Evolutionary conservation across 2,797 vertebrate species (phyloP).

Genomic region (Arctocebus calabarensis): DNA sequence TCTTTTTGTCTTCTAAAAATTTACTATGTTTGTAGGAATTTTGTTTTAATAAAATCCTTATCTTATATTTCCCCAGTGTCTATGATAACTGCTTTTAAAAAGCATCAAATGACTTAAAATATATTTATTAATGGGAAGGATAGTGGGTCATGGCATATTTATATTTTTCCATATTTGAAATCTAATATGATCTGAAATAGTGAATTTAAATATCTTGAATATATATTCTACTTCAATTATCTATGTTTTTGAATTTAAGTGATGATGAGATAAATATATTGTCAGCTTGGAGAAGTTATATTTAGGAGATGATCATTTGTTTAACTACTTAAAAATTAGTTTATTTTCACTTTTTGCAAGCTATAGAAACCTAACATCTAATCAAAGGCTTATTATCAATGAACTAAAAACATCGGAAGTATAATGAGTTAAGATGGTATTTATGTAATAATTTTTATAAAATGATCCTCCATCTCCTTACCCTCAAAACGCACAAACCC

Average conservation of each 20-base stretch:
- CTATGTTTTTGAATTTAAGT: neutral
- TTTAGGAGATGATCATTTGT: neutral
- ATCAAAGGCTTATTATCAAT: neutral
- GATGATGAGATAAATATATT: neutral
- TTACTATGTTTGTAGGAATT: neutral
- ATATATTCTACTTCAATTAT: neutral
- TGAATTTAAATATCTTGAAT: constrained; percentile 8
- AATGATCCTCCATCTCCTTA: neutral
- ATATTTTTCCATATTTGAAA: neutral
- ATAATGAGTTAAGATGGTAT: neutral
- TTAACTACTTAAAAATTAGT: neutral
- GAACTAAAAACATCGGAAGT: neutral
- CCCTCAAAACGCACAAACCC: neutral
- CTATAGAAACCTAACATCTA: neutral
- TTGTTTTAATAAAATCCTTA: neutral
- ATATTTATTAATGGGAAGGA: neutral
- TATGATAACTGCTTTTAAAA: neutral
- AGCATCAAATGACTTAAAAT: neutral
- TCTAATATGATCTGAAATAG: neutral
- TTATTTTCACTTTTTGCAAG: constrained; percentile 36
- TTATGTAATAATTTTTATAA: neutral
- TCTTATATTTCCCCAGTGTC: neutral
- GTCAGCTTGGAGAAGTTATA: neutral
- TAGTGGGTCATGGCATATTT: neutral
- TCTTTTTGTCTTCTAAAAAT: neutral